Conservation (phyloP, 2,888 invertebrate genomes). For the Heliconius cydno region DNA sequence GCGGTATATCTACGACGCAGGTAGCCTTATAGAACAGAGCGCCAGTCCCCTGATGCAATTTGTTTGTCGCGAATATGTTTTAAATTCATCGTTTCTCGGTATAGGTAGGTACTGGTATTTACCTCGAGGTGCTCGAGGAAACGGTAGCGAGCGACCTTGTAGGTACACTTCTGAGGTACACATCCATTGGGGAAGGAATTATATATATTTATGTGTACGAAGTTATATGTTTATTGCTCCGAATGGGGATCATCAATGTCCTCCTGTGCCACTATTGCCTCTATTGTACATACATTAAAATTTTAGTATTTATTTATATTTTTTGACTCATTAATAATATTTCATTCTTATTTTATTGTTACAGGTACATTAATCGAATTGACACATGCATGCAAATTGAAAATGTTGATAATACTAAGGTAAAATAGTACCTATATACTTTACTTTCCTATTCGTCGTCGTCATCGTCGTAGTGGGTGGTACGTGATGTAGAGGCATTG, state of each 20-base stretch:
- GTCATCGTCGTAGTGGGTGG: too few relatives aligned
- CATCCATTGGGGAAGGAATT: not conserved
- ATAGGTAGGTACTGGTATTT: constrained; percentile 28
- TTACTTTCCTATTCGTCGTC: constrained; percentile 19
- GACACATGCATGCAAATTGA: not conserved
- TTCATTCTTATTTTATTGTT: not conserved
- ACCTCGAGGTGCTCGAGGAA: constrained; percentile 46
- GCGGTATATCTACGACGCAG: not conserved
- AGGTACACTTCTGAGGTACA: constrained; percentile 12
- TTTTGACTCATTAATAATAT: not conserved
- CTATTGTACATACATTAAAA: not conserved
- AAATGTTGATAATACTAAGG: not conserved
- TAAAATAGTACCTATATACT: not conserved
- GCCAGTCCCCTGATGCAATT: not conserved
- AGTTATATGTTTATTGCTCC: not conserved
- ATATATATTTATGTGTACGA: not conserved
- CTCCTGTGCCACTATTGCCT: not conserved
- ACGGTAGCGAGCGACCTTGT: constrained; percentile 54
- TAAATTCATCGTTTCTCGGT: constrained; percentile 33
- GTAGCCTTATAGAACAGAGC: not conserved
- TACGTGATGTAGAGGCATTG: constrained; percentile 29
- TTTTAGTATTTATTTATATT: not conserved
- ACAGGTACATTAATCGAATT: not conserved
- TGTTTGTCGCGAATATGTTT: constrained; percentile 13
- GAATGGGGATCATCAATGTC: not conserved